Conservation (phyloP, 2,888 invertebrate genomes). For the Pristionchus japonicus region DNA sequence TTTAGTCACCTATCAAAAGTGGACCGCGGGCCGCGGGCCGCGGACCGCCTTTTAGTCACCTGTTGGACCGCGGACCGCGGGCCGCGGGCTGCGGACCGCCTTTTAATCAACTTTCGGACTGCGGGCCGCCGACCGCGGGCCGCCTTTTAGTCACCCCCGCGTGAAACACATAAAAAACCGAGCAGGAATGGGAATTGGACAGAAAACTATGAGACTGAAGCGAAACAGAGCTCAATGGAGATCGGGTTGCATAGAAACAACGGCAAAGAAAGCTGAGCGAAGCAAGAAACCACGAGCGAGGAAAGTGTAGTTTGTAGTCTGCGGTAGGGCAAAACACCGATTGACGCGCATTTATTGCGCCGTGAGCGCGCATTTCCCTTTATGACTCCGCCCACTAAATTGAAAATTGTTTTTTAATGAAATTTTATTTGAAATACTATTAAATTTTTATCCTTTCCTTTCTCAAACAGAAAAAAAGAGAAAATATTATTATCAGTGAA, state of each 20-base stretch:
- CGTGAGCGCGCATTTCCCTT: background rate
- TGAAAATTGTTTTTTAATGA: background rate
- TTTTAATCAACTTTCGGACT: too few relatives aligned
- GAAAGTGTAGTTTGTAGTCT: background rate
- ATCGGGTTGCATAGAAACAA: background rate
- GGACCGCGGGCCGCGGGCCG: too few relatives aligned
- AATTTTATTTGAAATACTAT: too few relatives aligned
- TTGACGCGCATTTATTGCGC: background rate
- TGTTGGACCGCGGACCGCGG: too few relatives aligned
- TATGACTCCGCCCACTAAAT: background rate
- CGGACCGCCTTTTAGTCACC: too few relatives aligned
- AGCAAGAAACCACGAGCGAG: background rate
- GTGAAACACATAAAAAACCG: background rate
- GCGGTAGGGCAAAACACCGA: background rate
- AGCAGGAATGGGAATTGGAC: background rate
- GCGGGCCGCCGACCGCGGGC: too few relatives aligned
- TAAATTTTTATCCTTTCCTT: too few relatives aligned
- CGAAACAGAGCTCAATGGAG: background rate
- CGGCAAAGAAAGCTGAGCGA: background rate
- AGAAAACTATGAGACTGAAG: background rate
- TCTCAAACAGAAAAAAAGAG: too few relatives aligned
- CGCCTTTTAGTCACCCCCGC: too few relatives aligned
- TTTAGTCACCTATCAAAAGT: too few relatives aligned
- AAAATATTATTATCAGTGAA: too few relatives aligned
- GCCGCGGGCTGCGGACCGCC: too few relatives aligned